Evolutionary conservation across 2,113 vertebrate genomes (phyloP).

Genomic region (western clawed frog (Xenopus tropicalis)): DNA sequence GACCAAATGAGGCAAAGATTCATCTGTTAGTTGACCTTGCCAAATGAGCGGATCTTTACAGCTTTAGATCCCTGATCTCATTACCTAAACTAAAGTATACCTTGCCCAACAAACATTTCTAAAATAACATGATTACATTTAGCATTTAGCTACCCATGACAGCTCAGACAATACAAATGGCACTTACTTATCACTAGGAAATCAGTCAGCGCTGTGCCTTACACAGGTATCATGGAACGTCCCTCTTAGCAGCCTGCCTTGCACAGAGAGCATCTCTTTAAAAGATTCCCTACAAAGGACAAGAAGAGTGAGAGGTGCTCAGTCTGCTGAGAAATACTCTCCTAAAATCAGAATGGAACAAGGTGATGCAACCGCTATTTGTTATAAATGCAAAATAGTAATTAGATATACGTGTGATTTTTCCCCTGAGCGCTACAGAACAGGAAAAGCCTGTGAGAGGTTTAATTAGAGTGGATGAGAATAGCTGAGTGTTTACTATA

Average conservation of each 20-base stretch:
- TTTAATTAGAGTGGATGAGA: slow-evolving; percentile 1
- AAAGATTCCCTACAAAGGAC: slow-evolving; percentile 54
- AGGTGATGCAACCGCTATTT: slow-evolving; percentile 21
- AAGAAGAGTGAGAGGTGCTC: slow-evolving; percentile 7
- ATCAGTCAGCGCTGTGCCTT: slow-evolving; percentile 61
- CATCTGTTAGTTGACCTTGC: no score
- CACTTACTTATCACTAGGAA: slow-evolving; percentile 30
- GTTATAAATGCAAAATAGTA: slow-evolving; percentile 12
- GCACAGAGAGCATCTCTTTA: slow-evolving; percentile 66
- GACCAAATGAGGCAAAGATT: no score
- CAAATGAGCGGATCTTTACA: no score
- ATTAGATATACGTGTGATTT: slow-evolving; percentile 3
- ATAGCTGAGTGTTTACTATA: not conserved
- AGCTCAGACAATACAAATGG: not conserved
- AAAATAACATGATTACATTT: no score
- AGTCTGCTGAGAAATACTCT: slow-evolving; percentile 1
- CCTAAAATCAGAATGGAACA: slow-evolving; percentile 17
- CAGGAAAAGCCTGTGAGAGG: not conserved
- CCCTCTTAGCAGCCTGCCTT: slow-evolving; percentile 55
- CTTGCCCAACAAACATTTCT: no score
- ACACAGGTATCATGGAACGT: slow-evolving; percentile 56
- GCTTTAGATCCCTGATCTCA: no score
- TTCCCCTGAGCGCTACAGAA: not conserved
- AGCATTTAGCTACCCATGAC: no score
- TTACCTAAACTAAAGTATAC: no score